These are phyloP conservation scores for Lysandra bellargus DNA, from an alignment of 2,888 invertebrate genomes.

Conservation along the genomic window DNA sequence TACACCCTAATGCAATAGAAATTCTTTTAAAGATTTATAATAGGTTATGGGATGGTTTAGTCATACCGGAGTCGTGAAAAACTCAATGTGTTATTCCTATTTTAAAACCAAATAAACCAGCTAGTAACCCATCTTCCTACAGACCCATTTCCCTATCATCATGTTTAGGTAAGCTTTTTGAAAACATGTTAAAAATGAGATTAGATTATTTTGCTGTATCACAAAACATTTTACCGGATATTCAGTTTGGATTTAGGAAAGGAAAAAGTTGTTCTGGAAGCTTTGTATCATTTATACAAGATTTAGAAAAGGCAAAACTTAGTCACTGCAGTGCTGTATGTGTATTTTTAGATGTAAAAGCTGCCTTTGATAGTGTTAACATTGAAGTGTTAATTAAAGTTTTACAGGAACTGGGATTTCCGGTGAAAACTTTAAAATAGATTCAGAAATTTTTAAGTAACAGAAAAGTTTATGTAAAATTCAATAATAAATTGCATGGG, in stretches of 20 bases:
- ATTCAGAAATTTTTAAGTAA: constrained; percentile 36
- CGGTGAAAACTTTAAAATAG: constrained; percentile 33
- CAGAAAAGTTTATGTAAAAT: constrained; percentile 39
- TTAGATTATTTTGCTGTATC: constrained; percentile 39
- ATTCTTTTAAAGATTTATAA: constrained; percentile 36
- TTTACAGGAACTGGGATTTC: constrained; percentile 30
- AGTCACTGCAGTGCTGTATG: not conserved
- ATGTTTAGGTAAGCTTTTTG: constrained; percentile 40
- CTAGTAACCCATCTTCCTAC: constrained; percentile 35
- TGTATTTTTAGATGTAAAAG: constrained; percentile 37
- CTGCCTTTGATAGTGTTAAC: constrained; percentile 41
- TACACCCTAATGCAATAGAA: constrained; percentile 33
- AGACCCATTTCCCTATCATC: constrained; percentile 39
- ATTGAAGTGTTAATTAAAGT: constrained; percentile 2
- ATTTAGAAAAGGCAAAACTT: constrained; percentile 33
- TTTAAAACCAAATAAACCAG: constrained; percentile 33
- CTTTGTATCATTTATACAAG: constrained; percentile 36
- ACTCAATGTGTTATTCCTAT: constrained; percentile 40
- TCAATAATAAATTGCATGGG: constrained; percentile 39
- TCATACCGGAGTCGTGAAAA: constrained; percentile 38
- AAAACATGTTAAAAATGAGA: constrained; percentile 38
- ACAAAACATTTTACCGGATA: constrained; percentile 33
- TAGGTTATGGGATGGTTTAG: constrained; percentile 33
- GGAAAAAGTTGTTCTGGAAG: constrained; percentile 37
- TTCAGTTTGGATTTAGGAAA: constrained; percentile 37